Conservation (phyloP, 2,888 invertebrate species). For the Nymphalis polychloros region DNA sequence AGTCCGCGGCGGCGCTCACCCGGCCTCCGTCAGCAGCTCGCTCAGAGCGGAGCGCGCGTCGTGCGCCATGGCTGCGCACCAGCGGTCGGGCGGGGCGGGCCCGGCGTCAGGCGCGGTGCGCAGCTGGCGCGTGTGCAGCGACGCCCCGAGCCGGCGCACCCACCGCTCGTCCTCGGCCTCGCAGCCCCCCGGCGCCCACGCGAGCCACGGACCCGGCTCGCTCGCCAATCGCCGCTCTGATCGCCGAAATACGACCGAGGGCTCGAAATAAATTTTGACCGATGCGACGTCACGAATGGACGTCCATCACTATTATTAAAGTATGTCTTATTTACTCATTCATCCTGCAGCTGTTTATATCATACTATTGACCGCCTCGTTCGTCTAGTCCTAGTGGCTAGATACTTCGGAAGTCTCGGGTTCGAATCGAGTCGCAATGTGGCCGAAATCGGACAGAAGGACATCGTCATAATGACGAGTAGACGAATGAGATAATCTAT, state of each 20-base stretch:
- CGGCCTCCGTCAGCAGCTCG: slow-evolving; percentile 56
- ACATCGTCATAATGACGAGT: too few relatives aligned
- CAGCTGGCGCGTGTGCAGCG: slow-evolving; percentile 45
- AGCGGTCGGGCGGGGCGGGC: slow-evolving; percentile 44
- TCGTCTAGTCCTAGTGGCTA: too few relatives aligned
- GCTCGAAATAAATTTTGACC: too few relatives aligned
- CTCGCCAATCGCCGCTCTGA: slow-evolving; percentile 28
- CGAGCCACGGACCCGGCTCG: slow-evolving; percentile 43
- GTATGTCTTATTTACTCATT: too few relatives aligned
- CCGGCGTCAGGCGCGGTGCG: slow-evolving; percentile 45
- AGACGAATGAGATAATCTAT: too few relatives aligned
- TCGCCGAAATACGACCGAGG: slow-evolving; percentile 3
- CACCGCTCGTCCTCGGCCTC: slow-evolving; percentile 42
- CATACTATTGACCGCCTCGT: too few relatives aligned
- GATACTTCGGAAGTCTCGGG: too few relatives aligned
- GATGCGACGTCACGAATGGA: too few relatives aligned
- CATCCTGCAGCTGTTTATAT: too few relatives aligned
- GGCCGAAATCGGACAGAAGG: too few relatives aligned
- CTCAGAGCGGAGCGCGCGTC: slow-evolving; percentile 53
- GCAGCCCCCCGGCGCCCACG: slow-evolving; percentile 44
- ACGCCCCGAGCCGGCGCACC: slow-evolving; percentile 52
- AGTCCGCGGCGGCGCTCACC: slow-evolving; percentile 42
- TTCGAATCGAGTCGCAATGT: too few relatives aligned
- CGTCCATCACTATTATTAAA: too few relatives aligned
- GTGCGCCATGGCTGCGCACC: slow-evolving; percentile 54